Base-by-base conservation (phyloP, 2,888 invertebrate genomes). In the Portevinia maculata region DNA sequence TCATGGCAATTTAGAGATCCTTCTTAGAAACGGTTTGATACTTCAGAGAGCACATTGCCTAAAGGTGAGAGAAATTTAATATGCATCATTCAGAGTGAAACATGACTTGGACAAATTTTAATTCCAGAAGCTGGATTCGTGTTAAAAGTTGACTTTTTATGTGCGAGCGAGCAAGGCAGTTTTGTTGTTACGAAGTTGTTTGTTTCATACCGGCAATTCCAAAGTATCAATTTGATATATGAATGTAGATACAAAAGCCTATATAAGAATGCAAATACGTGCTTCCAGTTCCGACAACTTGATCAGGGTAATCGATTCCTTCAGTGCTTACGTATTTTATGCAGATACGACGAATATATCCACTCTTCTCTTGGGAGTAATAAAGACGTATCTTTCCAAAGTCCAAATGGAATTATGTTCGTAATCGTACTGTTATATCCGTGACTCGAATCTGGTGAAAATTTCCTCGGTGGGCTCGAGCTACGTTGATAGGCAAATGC, bases 231-330 rank as follows among this genome's bases (percentile, higher is more conserved):
- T 13, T 24, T 37, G 39, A 59, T 59, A 44, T 28, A 17, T 15
- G 15, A 13, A 41, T 2, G 34, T 11, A 1, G 1, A 34, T 8
- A n/a, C 30, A 62, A 17, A 32, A 21, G 28, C 39, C 39, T 50
- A 50, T 48, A 34, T 48, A 74, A 11, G 34, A 21, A 64, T 37
- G 28, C 34, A 4, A 41, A 48, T 34, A 53, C 34, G 32, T 71
- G 50, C 69, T 67, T 62, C 65, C 41, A 41, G 50, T 65, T 30
- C 50, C n/a, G 57, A 11, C 57, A 57, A 52, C 39, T 34, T 44
- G 65, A 67, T 67, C 57, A 59, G 24, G 39, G 32, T 59, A 74
- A 74, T 74, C 74, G 67, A 74, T 74, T 67, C 28, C n/a, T 30
- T 17, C 62, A 4, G 6, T 53, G 53, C 53, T 55, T 73, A 46